Percentiles rank a stretch among this genome's conserved stretches.
Evolutionary conservation across 2,113 vertebrate species (phyloP).

Genomic region (Willisornis vidua): DNA sequence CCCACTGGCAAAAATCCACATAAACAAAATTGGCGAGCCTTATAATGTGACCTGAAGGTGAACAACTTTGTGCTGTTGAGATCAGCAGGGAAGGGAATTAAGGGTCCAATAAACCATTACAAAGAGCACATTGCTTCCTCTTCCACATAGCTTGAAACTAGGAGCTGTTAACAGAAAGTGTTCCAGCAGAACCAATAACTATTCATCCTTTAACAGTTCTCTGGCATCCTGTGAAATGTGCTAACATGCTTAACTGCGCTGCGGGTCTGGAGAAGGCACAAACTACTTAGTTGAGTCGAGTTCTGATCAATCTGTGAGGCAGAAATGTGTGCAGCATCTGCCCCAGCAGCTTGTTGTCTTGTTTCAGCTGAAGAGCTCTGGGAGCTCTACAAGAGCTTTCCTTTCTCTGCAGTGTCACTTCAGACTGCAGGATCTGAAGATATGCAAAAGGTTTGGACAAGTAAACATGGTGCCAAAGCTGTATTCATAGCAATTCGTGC

Average conservation of each 20-base stretch:
- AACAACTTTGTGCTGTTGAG: neutral
- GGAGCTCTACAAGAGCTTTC: neutral
- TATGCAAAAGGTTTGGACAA: slow-evolving; percentile 27
- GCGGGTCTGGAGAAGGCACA: neutral
- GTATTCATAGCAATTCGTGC: neutral
- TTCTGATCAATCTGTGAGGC: neutral
- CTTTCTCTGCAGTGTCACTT: neutral
- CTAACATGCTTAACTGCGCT: neutral
- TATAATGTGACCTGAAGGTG: neutral
- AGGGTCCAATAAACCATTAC: neutral
- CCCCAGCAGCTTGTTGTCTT: neutral
- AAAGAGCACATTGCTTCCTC: neutral
- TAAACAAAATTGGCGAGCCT: neutral
- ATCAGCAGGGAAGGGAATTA: neutral
- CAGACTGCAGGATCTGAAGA: neutral
- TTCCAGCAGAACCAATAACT: neutral
- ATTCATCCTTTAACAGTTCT: neutral
- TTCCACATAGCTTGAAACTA: neutral
- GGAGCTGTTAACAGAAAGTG: neutral
- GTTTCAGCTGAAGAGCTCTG: neutral
- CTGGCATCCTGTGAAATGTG: neutral
- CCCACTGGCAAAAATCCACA: neutral
- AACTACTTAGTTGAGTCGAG: neutral
- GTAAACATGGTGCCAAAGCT: slow-evolving; percentile 3
- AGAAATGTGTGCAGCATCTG: neutral